Evolutionary conservation across 2,888 invertebrate species (phyloP).

Genomic region (Tiliacea aurago): DNA sequence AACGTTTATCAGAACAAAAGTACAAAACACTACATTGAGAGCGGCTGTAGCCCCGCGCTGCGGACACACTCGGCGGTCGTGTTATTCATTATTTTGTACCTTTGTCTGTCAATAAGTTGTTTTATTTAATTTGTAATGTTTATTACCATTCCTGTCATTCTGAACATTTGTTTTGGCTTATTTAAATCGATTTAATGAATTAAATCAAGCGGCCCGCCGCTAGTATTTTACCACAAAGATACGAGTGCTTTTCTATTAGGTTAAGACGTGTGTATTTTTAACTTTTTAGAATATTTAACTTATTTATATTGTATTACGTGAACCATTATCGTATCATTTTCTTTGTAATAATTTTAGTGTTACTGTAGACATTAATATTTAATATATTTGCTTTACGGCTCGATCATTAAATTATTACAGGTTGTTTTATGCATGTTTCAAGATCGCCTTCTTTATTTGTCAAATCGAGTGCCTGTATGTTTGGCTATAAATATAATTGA

Average conservation of each 20-base stretch:
- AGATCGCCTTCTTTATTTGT: conserved; percentile 85
- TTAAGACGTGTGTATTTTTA: conserved; percentile 90
- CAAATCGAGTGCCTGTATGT: conserved; percentile 85
- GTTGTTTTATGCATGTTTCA: conserved; percentile 85
- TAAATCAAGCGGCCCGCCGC: conserved; percentile 69
- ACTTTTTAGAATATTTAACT: conserved; percentile 91
- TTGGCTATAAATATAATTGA: conserved; percentile 76
- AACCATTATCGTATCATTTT: conserved; percentile 88
- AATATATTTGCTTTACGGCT: conserved; percentile 89
- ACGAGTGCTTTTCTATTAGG: conserved; percentile 90
- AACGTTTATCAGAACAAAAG: conserved; percentile 86
- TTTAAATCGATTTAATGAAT: conserved; percentile 70
- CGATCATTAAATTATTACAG: conserved; percentile 86
- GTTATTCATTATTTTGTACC: conserved; percentile 87
- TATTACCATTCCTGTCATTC: conserved; percentile 84
- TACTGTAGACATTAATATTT: conserved; percentile 89
- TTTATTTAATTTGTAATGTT: conserved; percentile 82
- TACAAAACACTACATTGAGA: conserved; percentile 83
- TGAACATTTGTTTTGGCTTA: conserved; percentile 83
- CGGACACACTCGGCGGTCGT: conserved; percentile 75
- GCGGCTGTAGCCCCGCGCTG: conserved; percentile 62
- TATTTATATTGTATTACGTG: conserved; percentile 90
- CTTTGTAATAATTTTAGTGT: conserved; percentile 90
- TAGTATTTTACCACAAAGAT: conserved; percentile 80
- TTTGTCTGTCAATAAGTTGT: conserved; percentile 87